Evolutionary conservation across 2,113 vertebrate genomes (phyloP).

Genomic region (Rattus norvegicus): DNA sequence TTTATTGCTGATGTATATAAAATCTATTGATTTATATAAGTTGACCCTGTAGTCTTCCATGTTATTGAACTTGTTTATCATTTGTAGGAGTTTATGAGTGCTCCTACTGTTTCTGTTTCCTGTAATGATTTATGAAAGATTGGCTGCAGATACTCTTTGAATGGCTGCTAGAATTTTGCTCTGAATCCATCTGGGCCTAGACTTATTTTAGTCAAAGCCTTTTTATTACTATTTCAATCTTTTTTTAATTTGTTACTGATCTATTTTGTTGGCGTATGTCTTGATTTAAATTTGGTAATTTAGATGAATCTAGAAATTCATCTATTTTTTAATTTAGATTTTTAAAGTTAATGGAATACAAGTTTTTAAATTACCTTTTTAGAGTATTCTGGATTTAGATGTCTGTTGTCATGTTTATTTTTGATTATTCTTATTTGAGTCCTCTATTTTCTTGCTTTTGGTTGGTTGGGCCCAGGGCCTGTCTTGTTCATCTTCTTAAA

Average conservation of each 20-base stretch:
- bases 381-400: background rate
- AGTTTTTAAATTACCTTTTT: background rate
- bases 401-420: background rate
- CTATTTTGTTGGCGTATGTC: background rate
- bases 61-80: background rate
- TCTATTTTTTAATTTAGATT: background rate
- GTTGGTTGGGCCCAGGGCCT: background rate
- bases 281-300: background rate
- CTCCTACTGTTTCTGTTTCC: background rate
- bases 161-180: background rate
- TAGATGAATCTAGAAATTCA: background rate
- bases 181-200: background rate
- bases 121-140: background rate
- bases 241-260: background rate
- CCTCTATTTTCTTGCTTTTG: background rate
- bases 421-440: background rate
- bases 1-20: background rate
- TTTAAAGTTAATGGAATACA: background rate
- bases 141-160: background rate
- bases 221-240: background rate
- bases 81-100: background rate
- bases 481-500: background rate
- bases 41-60: background rate
- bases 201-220: background rate
- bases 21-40: background rate